Evolutionary conservation across 2,888 invertebrate species (phyloP).

Genomic region (Drosophila algonquin): DNA sequence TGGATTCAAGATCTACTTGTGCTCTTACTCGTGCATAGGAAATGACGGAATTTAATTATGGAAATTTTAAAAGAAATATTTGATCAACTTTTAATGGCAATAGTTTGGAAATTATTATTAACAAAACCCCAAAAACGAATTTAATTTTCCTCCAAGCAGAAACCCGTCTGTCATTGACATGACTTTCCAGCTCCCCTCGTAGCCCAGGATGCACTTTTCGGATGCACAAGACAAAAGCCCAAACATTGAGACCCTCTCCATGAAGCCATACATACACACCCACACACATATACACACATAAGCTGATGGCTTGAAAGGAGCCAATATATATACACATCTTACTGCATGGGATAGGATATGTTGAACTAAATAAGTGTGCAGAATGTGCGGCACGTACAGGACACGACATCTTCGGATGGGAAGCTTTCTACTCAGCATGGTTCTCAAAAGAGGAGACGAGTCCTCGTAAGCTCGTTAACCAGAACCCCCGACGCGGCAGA

Average conservation of each 20-base stretch:
- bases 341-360: conserved; percentile 29
- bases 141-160: conserved; percentile 1
- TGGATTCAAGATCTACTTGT: conserved; percentile 5
- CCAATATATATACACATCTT: conserved; percentile 8
- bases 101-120: not conserved
- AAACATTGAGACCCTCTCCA: not conserved
- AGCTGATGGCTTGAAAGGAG: conserved; percentile 5
- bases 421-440: conserved; percentile 12
- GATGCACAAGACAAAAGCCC: conserved; percentile 5
- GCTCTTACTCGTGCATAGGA: conserved; percentile 11
- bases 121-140: conserved; percentile 4
- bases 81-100: conserved; percentile 11
- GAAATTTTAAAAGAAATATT: not conserved
- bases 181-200: not conserved
- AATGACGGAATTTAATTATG: not conserved
- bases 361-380: conserved; percentile 55
- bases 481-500: conserved; percentile 4
- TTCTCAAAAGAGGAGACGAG: conserved; percentile 6
- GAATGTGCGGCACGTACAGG: conserved; percentile 55
- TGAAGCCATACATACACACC: too few relatives aligned
- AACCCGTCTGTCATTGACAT: conserved; percentile 1
- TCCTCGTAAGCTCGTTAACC: conserved; percentile 39
- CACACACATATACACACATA: not conserved
- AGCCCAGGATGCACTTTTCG: conserved; percentile 6
- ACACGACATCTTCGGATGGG: conserved; percentile 29